These are phyloP conservation scores for Sebastes hubbsi DNA, from an alignment of 2,797 vertebrate species.

Conservation along the genomic window DNA sequence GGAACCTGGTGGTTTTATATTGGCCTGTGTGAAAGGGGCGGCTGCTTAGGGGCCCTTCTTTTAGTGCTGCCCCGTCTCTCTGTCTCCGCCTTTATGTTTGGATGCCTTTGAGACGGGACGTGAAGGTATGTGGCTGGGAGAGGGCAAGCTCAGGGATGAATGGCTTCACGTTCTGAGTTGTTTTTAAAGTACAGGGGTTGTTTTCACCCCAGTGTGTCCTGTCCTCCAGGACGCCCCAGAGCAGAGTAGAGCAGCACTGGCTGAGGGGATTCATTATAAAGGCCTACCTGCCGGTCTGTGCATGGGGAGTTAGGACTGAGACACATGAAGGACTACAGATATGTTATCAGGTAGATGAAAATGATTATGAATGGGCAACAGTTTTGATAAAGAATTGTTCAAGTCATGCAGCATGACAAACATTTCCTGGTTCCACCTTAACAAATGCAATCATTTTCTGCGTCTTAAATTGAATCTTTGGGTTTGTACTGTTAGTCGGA, in stretches of 20 bases:
- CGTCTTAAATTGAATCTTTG: neutral
- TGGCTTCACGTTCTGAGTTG: slow-evolving; percentile 42
- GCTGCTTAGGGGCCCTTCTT: slow-evolving; percentile 44
- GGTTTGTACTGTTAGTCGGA: neutral
- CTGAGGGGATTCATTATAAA: slow-evolving; percentile 22
- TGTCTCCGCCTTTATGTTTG: slow-evolving; percentile 58
- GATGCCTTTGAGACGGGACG: slow-evolving; percentile 66
- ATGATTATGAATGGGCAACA: neutral
- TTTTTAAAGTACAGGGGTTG: slow-evolving; percentile 46
- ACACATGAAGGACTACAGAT: neutral
- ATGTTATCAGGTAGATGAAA: neutral
- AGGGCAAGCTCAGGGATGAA: slow-evolving; percentile 46
- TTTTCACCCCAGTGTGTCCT: slow-evolving; percentile 39
- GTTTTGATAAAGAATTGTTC: neutral
- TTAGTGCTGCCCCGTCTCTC: slow-evolving; percentile 36
- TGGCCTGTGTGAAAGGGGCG: slow-evolving; percentile 47
- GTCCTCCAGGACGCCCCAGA: slow-evolving; percentile 3
- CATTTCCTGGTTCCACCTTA: neutral
- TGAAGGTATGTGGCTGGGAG: slow-evolving; percentile 58
- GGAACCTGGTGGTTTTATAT: slow-evolving; percentile 55
- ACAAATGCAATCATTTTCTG: neutral
- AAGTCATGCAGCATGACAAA: neutral
- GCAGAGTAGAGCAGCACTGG: slow-evolving; percentile 19
- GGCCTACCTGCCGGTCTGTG: neutral
- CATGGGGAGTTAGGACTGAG: neutral